phyloP scores from a whole-genome alignment of 2,113 vertebrate genomes.

The Actenoides hombroni region DNA sequence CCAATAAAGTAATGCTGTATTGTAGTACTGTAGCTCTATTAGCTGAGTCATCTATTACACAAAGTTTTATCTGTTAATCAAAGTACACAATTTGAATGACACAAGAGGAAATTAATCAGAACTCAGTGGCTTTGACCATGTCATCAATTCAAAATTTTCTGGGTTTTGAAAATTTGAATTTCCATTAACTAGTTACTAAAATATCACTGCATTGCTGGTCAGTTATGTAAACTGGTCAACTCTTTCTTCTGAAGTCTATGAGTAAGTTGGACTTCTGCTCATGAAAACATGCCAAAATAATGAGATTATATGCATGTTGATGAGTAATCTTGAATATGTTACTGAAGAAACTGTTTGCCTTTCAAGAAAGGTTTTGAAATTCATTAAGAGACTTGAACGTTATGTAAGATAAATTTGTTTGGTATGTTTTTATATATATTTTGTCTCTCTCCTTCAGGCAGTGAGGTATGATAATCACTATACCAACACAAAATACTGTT shows the following conservation, averaged over 20 bases:
- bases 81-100: neutral
- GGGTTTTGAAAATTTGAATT: neutral
- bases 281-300: neutral
- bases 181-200: neutral
- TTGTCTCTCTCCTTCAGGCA: slow-evolving; percentile 76
- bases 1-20: neutral
- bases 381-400: neutral
- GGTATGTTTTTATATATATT: neutral
- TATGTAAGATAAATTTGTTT: neutral
- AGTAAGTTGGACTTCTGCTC: neutral
- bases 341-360: neutral
- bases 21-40: neutral
- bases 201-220: neutral
- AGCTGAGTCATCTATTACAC: neutral
- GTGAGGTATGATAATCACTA: slow-evolving; percentile 91
- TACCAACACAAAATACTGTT: slow-evolving; percentile 96
- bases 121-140: neutral
- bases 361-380: neutral
- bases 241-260: neutral
- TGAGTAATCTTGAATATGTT: neutral
- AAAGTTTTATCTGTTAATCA: neutral
- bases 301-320: neutral
- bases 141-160: neutral
- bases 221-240: neutral
- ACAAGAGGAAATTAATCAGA: neutral